Evolutionary conservation across 2,113 vertebrate genomes (phyloP).

Genomic region (Taxidea taxus): DNA sequence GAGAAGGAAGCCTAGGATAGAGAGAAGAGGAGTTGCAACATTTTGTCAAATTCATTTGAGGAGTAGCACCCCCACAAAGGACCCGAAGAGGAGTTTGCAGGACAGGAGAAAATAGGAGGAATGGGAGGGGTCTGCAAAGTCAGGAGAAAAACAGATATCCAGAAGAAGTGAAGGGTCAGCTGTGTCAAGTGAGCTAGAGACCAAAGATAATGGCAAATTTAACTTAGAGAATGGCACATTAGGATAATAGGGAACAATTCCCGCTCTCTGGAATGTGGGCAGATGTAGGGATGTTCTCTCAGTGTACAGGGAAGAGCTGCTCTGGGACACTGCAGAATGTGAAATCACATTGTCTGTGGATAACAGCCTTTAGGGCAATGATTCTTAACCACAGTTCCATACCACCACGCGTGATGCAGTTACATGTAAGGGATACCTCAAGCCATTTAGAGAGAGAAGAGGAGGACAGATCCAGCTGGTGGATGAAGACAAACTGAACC

Average conservation of each 20-base stretch:
- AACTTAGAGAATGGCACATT: neutral
- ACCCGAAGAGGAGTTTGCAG: neutral
- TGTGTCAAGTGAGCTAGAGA: neutral
- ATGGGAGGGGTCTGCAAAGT: neutral
- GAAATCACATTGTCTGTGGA: neutral
- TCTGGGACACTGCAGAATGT: neutral
- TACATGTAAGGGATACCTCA: neutral
- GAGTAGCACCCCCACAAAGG: neutral
- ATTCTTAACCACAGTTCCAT: neutral
- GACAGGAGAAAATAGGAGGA: neutral
- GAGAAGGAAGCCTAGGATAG: neutral
- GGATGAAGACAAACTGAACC: fast-evolving
- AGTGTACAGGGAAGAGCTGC: neutral
- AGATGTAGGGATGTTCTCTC: neutral
- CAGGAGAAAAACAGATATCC: neutral
- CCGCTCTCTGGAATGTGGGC: neutral
- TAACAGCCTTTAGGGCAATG: neutral
- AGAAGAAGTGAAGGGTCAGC: neutral
- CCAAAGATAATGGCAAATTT: neutral
- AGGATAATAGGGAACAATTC: neutral
- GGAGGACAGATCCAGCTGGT: fast-evolving
- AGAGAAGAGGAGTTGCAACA: neutral
- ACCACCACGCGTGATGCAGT: neutral
- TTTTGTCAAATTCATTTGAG: neutral
- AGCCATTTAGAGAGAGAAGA: neutral